Evolutionary conservation across 2,113 vertebrate genomes (phyloP), one percentile per base, ranked within the genome.

Genomic region (Melanerpes formicivorus): DNA sequence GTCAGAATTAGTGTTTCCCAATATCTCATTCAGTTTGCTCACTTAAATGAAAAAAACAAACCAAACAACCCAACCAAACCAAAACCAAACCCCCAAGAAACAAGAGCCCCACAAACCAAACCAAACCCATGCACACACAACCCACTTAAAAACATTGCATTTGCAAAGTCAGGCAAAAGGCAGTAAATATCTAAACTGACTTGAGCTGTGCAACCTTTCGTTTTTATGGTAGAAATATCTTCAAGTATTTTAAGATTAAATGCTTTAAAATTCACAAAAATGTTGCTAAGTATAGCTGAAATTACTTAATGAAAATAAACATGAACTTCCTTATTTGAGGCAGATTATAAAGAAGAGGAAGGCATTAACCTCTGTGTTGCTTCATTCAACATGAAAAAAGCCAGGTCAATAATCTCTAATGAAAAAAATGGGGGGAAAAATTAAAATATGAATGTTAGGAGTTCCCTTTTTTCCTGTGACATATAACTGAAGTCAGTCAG

Each of bases 401-500:
- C 2, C 7, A 70, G 44, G 63, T 71, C 81, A 81, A 42, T 56
- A 79, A 59, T 44, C 75, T 60, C 62, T 27, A 58, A 63, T 25
- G 50, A 90, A 74, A 93, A 94, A 94, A 46, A 50, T 62, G 29
- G 34, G 40, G 11, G 11, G 11, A 40, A 66, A 70, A 87, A 19
- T 89, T 83, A 59, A 80, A 87, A 46, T 32, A 80, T 10, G 81
- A 90, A 65, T 19, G 46, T 9, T 30, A 64, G 65, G 27, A 91
- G 54, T 93, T 96, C 94, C 79, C 37, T 79, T 91, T 88, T 83
- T 80, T 58, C 40, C 70, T 32, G 32, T 32, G 34, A 89, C 18
- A 84, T 60, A 73, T 56, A 90, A 88, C 55, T 50, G 27, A 90
- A 93, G 85, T 72, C 69, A 69, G 66, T 93, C 46, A 93, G 78